Evolutionary conservation across 1,140 invertebrate species (phyloP).

Genomic region (Apis cerana): DNA sequence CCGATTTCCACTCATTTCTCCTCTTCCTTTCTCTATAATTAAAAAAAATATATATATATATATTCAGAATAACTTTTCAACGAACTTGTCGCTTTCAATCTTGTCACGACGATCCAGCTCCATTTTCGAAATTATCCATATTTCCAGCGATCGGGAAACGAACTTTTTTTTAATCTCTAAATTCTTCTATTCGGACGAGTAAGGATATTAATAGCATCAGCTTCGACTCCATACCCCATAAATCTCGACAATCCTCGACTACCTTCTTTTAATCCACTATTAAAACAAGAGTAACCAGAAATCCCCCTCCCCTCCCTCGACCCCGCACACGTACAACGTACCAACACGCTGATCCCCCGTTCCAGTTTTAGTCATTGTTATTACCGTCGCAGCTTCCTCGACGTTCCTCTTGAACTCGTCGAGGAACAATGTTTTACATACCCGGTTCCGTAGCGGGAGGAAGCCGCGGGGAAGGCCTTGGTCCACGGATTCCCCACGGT

Average conservation of each 20-base stretch:
- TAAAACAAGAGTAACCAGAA: neutral
- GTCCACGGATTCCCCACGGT: constrained; percentile 40
- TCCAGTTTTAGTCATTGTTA: constrained; percentile 45
- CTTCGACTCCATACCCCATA: neutral
- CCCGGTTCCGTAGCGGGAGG: constrained; percentile 18
- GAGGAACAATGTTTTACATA: constrained; percentile 59
- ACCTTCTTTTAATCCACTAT: neutral
- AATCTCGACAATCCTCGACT: neutral
- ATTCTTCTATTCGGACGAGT: too few species aligned
- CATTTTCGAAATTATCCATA: too few species aligned
- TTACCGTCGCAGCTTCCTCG: constrained; percentile 28
- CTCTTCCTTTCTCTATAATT: too few species aligned
- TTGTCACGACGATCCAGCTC: too few species aligned
- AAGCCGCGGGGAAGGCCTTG: constrained; percentile 23
- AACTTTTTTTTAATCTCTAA: too few species aligned
- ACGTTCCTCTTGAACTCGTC: constrained; percentile 17
- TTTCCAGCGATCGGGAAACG: too few species aligned
- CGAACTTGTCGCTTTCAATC: too few species aligned
- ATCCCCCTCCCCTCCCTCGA: too few species aligned
- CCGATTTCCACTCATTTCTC: neutral
- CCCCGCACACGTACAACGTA: neutral
- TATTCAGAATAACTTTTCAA: too few species aligned
- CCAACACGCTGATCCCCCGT: neutral
- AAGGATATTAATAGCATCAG: neutral
- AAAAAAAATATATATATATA: too few species aligned